Base-by-base conservation (phyloP, 2,113 vertebrate species). In the Oncorhynchus masou region DNA sequence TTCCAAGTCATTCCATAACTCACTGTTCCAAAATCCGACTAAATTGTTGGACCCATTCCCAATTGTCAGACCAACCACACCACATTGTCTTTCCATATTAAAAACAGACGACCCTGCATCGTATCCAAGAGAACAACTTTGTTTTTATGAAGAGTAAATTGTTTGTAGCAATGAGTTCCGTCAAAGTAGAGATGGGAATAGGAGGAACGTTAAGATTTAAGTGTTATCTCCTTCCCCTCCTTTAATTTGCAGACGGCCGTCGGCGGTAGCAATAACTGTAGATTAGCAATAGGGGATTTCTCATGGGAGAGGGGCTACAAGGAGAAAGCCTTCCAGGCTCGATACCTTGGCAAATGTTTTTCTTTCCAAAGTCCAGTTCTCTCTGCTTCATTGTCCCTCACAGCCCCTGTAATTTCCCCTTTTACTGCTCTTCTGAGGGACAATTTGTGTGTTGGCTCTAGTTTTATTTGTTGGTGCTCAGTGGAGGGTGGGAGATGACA, bases 351-450 rank as follows among this genome's bases (percentile, higher is more conserved):
- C 89, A 92, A 92, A 93, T 88, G 90, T 88, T 91, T 85, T 90
- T 84, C 84, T 91, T 92, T 93, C 88, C 86, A 89, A 91, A 91
- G 92, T 91, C 91, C 90, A 91, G 85, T 86, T 92, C 90, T 85
- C 88, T 85, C 78, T 83, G 85, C 87, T 86, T 92, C 90, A 90
- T 89, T 92, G 88, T 92, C 88, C 79, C 90, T 85, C 71, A 70
- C 88, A 82, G 86, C 84, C 88, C 86, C 90, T 84, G 81, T 90
- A 88, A 85, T 88, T 78, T 82, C 83, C 83, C 82, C 78, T 91
- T 94, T 94, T 93, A 94, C 90, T 82, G 91, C 92, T 93, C 93
- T 94, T 94, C 88, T 83, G 93, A 92, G 93, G 92, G 85, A 92
- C 92, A 90, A 93, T 94, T 93, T 94, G 92, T 91, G 89, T 86